Evolutionary conservation across 1,140 invertebrate genomes (phyloP), one percentile per base, ranked within the genome.

Genomic region (Nylanderia fulva): DNA sequence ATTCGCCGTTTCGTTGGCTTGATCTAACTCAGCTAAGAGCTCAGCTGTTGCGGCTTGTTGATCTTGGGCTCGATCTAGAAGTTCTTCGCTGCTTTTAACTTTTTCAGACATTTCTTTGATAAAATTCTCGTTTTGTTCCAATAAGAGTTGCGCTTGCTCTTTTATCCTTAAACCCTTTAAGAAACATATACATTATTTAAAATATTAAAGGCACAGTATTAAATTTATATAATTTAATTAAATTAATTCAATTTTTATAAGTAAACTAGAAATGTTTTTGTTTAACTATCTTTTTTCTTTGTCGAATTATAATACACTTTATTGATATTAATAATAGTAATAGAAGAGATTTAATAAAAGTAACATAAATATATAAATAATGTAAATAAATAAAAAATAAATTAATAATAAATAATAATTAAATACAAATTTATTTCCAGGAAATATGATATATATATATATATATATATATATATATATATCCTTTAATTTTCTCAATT

Each of bases 1-100:
- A 76, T 96, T 96, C 0, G 98, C 98, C 91, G 96, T 96, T 0
- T 95, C 96, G 48, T 97, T 96, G 0, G 98, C 97, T 11, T 94
- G 93, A 90, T 98, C 96, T n/a, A 96, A 96, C 86, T 97, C 96
- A 4, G 96, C 95, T 27, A 97, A 89, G 66, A 97, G 93, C 84
- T 96, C 96, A 87, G 97, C 96, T 1, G 96, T 95, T 21, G 94
- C 94, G 89, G 96, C 95, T 88, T 97, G 96, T 86, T 97, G 96
- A 52, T 95, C 93, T 24, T 94, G 91, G 0, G 95, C 96, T 83
- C 91, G 92, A 8, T 95, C 92, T 27, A 97, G 89, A 18, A 96
- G 90, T 18, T 95, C 92, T 61, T 95, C 93, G 7, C 95, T 95
- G n/a, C 92, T 92, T 13, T 84, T 85, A 15, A 96, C 87, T 89